phyloP scores from a whole-genome alignment of 2,797 vertebrate genomes.

The Hydrolagus colliei region DNA sequence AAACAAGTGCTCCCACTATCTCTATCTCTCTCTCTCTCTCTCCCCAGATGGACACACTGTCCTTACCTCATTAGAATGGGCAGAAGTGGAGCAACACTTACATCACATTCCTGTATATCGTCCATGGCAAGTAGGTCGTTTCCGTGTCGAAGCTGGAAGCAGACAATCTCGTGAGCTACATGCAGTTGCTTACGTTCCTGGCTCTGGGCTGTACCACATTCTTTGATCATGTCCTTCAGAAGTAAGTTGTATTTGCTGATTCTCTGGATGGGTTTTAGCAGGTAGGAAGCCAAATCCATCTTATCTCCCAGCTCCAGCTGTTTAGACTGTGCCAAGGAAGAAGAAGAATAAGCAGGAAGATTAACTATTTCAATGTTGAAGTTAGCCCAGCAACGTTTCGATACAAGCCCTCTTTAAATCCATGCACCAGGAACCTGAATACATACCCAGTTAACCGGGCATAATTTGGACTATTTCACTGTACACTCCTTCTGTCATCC shows the following conservation, averaged over 20 bases:
- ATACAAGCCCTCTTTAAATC: neutral
- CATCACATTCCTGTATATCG: conserved; percentile 67
- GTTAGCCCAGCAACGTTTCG: neutral
- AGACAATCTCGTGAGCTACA: conserved; percentile 60
- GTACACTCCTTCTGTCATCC: too few species aligned
- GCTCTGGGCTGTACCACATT: conserved; percentile 46
- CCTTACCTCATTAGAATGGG: too few species aligned
- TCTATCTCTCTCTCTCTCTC: too few species aligned
- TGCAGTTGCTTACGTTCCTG: conserved; percentile 58
- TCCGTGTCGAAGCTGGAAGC: conserved; percentile 68
- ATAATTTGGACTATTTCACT: too few species aligned
- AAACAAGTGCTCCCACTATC: neutral
- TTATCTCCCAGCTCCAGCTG: conserved; percentile 61
- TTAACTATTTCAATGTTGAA: conserved; percentile 9
- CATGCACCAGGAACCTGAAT: too few species aligned
- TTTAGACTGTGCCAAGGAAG: conserved; percentile 53
- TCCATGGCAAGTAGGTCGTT: conserved; percentile 75
- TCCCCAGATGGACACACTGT: too few species aligned
- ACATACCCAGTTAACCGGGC: too few species aligned
- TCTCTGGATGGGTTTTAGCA: conserved; percentile 71
- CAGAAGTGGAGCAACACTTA: conserved; percentile 44
- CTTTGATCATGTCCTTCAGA: conserved; percentile 65
- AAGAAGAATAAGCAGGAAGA: neutral
- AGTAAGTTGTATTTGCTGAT: conserved; percentile 74
- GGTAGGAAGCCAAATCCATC: conserved; percentile 71